Conservation (phyloP, 2,797 vertebrate species). For the Heteromormyrus szaboi region DNA sequence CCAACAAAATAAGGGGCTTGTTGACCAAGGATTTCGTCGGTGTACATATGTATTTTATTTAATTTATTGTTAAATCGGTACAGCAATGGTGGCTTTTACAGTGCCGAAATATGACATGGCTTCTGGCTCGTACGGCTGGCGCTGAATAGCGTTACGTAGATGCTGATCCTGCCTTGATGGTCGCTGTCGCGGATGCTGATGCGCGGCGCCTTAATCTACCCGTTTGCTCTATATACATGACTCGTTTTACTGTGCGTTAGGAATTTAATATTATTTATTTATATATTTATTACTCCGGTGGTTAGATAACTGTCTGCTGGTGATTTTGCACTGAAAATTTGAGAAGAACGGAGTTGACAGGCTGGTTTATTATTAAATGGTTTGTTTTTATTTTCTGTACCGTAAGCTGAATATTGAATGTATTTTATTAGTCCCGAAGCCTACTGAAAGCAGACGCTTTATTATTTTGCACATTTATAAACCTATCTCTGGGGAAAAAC, state of each 20-base stretch:
- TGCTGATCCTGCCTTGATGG: not conserved
- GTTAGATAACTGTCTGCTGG: not conserved
- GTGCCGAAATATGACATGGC: not conserved
- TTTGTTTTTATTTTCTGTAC: not conserved
- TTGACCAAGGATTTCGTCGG: not conserved
- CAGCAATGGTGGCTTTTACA: not conserved
- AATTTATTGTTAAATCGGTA: not conserved
- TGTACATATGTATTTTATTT: not conserved
- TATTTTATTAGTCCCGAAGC: not conserved
- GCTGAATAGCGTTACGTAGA: not conserved
- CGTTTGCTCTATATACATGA: not conserved
- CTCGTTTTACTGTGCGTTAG: not conserved
- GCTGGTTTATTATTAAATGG: not conserved
- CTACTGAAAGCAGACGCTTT: not conserved
- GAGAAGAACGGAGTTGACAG: not conserved
- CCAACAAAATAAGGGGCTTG: not conserved
- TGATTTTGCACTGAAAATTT: conserved; percentile 8
- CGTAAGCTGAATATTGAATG: not conserved
- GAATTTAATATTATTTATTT: not conserved
- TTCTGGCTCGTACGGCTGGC: not conserved
- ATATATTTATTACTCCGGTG: not conserved
- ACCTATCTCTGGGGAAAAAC: not conserved
- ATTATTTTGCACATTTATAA: not conserved
- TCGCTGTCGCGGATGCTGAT: not conserved
- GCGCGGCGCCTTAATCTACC: not conserved